These are phyloP conservation scores for Thermophis baileyi DNA, from an alignment of 2,113 vertebrate species.

Conservation along the genomic window DNA sequence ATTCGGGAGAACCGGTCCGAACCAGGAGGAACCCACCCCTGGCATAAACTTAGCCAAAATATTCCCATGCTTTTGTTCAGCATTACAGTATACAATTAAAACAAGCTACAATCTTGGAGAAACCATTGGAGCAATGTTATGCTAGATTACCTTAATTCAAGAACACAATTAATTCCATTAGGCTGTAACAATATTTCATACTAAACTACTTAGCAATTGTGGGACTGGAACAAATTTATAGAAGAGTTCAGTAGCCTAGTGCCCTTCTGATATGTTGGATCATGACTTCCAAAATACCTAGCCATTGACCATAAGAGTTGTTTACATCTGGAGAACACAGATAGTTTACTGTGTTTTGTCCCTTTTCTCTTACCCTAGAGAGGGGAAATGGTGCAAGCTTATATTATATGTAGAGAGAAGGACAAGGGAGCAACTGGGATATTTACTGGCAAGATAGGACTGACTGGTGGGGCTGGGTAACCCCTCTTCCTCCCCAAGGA, in stretches of 20 bases:
- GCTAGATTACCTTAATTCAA: neutral
- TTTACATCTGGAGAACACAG: neutral
- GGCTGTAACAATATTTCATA: neutral
- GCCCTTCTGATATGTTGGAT: neutral
- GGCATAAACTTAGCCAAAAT: neutral
- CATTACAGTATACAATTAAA: neutral
- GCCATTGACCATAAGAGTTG: neutral
- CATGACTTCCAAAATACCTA: neutral
- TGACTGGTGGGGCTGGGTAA: neutral
- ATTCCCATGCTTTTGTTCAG: neutral
- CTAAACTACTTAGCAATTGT: neutral
- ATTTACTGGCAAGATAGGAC: too few species aligned
- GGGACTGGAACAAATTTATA: neutral
- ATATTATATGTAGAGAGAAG: neutral
- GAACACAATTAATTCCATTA: neutral
- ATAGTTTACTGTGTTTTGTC: neutral
- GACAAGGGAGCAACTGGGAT: neutral
- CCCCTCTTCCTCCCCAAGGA: neutral
- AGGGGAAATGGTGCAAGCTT: neutral
- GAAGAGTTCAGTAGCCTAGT: neutral
- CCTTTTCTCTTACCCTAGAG: neutral
- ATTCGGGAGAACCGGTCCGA: too few species aligned
- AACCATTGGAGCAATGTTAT: neutral
- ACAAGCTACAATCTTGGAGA: neutral
- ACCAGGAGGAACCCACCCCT: too few species aligned